Evolutionary conservation across 2,113 vertebrate genomes (phyloP).

Genomic region (Podilymbus podiceps): DNA sequence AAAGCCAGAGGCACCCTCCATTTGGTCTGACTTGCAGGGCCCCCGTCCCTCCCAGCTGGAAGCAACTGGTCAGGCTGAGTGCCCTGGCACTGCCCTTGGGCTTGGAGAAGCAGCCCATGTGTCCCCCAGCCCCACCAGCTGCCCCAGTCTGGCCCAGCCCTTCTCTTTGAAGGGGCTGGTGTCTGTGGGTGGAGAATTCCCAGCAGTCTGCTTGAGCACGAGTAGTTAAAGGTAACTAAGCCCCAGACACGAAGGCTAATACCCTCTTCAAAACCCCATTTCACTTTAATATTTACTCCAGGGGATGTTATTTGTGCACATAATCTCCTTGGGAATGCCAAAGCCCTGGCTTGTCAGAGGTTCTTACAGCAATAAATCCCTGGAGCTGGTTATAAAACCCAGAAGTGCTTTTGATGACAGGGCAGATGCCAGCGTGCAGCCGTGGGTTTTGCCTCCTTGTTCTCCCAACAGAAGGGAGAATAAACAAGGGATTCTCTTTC

Average conservation of each 20-base stretch:
- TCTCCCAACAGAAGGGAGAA: background rate
- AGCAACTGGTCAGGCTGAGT: background rate
- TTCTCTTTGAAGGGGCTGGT: background rate
- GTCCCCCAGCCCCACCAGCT: background rate
- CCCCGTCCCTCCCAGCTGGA: background rate
- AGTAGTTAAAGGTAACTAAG: background rate
- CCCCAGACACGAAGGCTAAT: background rate
- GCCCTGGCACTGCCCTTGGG: background rate
- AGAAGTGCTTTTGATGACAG: background rate
- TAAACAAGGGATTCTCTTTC: background rate
- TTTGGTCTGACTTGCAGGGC: background rate
- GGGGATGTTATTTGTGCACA: background rate
- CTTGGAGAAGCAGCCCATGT: background rate
- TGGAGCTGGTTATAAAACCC: background rate
- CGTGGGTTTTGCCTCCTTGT: background rate
- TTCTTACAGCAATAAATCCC: background rate
- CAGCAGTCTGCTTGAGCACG: rapidly evolving
- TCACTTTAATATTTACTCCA: background rate
- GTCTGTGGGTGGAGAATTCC: background rate
- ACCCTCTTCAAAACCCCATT: background rate
- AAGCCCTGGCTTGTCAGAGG: background rate
- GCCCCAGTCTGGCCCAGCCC: background rate
- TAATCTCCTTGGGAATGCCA: background rate
- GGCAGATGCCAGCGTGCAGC: rapidly evolving
- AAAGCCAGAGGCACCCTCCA: background rate